Conservation (phyloP, 2,113 vertebrate species). For the Struthidea cinerea region DNA sequence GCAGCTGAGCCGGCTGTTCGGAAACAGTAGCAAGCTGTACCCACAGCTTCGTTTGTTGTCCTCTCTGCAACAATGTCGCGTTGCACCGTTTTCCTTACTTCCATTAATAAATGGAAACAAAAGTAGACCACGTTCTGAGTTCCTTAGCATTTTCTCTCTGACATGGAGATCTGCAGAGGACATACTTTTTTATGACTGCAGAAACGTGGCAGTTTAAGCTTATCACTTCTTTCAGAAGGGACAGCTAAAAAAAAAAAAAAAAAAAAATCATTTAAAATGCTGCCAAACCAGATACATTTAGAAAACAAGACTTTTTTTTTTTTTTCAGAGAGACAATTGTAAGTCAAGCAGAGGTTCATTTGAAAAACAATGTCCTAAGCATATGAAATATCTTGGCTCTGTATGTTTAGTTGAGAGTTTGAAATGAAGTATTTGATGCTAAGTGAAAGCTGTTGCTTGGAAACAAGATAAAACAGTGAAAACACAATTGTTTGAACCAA, state of each 20-base stretch:
- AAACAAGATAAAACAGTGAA: slow-evolving; percentile 13
- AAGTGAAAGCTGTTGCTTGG: slow-evolving; percentile 28
- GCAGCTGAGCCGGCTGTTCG: not conserved
- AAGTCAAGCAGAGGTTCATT: not conserved
- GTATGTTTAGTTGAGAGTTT: not conserved
- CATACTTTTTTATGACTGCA: not conserved
- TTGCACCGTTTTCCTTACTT: not conserved
- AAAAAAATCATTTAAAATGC: not conserved
- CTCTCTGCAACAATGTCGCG: not conserved
- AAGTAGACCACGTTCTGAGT: not conserved
- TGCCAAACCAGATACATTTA: not conserved
- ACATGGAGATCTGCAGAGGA: not conserved
- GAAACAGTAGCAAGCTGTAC: not conserved
- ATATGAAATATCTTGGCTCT: not conserved
- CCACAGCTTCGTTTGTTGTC: not conserved
- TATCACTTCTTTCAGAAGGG: not conserved
- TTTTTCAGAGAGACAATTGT: not conserved
- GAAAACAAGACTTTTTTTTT: not conserved
- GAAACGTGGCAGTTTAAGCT: not conserved
- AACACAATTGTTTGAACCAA: not conserved
- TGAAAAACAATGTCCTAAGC: not conserved
- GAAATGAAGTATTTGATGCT: not conserved
- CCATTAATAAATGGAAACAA: not conserved
- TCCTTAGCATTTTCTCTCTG: not conserved
- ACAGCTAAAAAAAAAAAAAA: fast-evolving